Evolutionary conservation across 2,797 vertebrate genomes (phyloP).

Genomic region (Protosalanx chinensis): DNA sequence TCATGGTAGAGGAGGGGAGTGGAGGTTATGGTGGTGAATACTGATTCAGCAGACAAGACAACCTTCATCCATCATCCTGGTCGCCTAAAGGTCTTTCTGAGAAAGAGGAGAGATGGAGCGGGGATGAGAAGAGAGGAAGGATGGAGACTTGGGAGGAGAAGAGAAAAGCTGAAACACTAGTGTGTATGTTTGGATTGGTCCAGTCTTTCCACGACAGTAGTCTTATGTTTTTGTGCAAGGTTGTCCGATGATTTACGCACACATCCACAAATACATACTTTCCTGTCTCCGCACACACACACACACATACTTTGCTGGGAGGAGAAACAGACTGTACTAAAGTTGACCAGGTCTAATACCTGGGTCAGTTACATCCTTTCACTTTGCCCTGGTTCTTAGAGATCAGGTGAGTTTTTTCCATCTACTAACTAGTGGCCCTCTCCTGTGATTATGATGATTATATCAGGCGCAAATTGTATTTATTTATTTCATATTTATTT

Average conservation of each 20-base stretch:
- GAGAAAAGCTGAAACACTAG: background rate
- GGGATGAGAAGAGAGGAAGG: background rate
- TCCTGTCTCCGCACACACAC: background rate
- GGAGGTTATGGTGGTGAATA: constrained; percentile 3
- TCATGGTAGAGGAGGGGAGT: background rate
- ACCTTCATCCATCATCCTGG: constrained; percentile 5
- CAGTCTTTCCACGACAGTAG: constrained; percentile 25
- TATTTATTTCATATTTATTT: constrained; percentile 57
- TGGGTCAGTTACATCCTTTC: background rate
- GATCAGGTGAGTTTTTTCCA: constrained; percentile 22
- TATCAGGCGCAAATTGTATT: constrained; percentile 38
- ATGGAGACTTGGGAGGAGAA: background rate
- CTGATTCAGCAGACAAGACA: background rate
- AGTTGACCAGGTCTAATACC: constrained; percentile 23
- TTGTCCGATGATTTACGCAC: background rate
- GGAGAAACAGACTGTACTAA: constrained; percentile 18
- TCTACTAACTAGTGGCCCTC: constrained; percentile 35
- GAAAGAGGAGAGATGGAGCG: background rate
- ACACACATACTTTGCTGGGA: constrained; percentile 8
- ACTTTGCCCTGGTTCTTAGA: constrained; percentile 6
- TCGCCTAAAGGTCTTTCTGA: background rate
- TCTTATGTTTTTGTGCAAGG: background rate
- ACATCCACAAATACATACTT: background rate
- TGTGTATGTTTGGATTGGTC: constrained; percentile 13
- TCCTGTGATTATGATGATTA: constrained; percentile 32